Evolutionary conservation across 2,888 invertebrate genomes (phyloP), one percentile per base, ranked within the genome.

Genomic region (Tenthredo amoena): DNA sequence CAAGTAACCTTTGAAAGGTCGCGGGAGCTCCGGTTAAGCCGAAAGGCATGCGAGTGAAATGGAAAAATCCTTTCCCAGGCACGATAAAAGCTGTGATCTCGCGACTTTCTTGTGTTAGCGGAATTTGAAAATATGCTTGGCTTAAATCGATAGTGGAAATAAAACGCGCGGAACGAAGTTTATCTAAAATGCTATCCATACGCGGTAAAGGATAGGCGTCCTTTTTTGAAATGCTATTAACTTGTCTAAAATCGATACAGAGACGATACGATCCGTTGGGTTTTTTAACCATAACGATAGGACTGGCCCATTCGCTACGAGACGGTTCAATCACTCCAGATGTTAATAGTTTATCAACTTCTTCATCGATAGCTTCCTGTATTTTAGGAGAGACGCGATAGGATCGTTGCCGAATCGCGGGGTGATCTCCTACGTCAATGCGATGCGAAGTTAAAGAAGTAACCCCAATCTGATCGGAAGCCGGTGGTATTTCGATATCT

Each of bases 211-310:
- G 37, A 5, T 37, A 37, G 6, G 37, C 37, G 6, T 37, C 37
- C 6, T 37, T 37, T 37, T 37, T 81, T 18, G 87, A 85, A 4
- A 88, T 87, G 0, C 84, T 83, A 79, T 90, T 91, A 0, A 90
- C 86, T 47, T 87, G 86, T 9, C 89, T 68, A 62, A 89, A 90
- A 68, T 90, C 89, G 5, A 90, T 86, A 68, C 89, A 89, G 58
- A 89, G 88, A 12, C 88, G 76, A 12, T 86, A 84, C 7, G 85
- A 81, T 0, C 81, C 84, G 5, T 76, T 76, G 0, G 86, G 86
- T 18, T 88, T 88, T 10, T 77, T 84, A 0, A 88, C 86, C 82
- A 88, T 87, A 0, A 88, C 86, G 3, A 87, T 81, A 4, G 87
- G 87, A 3, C 84, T 87, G 0, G 87, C 76, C 89, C 88, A 88